These are phyloP conservation scores for Mastomys natalensis DNA, from an alignment of 2,113 vertebrate species.

Conservation along the genomic window DNA sequence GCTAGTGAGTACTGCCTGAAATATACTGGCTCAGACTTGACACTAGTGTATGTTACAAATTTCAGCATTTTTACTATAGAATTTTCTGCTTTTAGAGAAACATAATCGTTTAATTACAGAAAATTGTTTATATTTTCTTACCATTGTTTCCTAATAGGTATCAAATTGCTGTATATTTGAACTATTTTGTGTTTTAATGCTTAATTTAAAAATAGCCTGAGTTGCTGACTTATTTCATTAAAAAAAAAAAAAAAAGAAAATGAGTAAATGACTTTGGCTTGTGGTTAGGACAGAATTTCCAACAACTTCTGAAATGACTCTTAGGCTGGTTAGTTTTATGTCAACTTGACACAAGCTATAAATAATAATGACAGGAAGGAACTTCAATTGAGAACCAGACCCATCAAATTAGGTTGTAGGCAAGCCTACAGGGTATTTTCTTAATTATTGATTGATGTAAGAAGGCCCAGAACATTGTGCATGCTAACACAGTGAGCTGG, in stretches of 20 bases:
- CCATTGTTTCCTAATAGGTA: neutral
- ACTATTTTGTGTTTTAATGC: neutral
- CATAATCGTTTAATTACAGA: neutral
- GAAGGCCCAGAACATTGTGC: neutral
- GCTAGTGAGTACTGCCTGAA: too few relatives aligned
- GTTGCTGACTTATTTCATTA: neutral
- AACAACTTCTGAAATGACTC: neutral
- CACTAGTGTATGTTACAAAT: neutral
- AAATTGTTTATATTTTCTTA: neutral
- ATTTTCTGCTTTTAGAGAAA: neutral
- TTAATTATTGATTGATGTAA: neutral
- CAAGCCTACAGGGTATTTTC: neutral
- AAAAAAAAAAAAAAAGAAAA: neutral
- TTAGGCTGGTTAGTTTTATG: neutral
- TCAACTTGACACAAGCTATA: neutral
- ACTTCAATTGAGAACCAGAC: neutral
- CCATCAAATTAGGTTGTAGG: neutral
- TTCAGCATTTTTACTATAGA: neutral
- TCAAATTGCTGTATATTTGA: neutral
- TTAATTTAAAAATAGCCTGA: neutral
- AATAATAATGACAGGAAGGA: neutral
- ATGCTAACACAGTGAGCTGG: neutral
- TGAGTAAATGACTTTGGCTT: neutral
- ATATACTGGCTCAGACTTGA: neutral
- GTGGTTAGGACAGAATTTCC: neutral